A percentile compares a stretch with the other conserved stretches of the same genome.
Conservation (phyloP, 1,140 invertebrate genomes). For the Pararge aegeria region DNA sequence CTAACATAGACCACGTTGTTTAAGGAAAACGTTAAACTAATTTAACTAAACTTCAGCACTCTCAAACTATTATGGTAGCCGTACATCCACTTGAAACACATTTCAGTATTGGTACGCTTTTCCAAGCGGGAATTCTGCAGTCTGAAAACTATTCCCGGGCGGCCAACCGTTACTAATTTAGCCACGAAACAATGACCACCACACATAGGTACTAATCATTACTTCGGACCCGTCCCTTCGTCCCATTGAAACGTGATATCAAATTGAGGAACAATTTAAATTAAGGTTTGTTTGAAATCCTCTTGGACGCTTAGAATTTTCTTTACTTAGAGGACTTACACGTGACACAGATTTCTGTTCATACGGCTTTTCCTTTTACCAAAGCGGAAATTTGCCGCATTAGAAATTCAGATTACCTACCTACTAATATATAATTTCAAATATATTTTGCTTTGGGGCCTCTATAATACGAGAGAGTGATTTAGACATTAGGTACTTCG, state of each 20-base stretch:
- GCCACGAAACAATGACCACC: conserved; percentile 26
- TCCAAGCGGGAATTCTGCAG: conserved; percentile 29
- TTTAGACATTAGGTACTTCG: no score
- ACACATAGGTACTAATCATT: conserved; percentile 27
- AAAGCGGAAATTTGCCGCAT: no score
- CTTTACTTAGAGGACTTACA: no score
- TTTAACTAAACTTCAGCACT: not conserved
- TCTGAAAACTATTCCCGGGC: conserved; percentile 42
- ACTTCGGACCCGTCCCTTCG: conserved; percentile 19
- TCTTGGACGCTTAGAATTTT: not conserved
- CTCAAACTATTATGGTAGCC: not conserved
- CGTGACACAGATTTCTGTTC: no score
- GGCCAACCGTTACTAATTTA: conserved; percentile 36
- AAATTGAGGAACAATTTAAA: conserved; percentile 23
- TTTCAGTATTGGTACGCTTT: conserved; percentile 17
- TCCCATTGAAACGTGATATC: conserved; percentile 19
- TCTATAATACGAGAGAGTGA: no score
- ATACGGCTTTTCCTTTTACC: no score
- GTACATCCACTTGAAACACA: conserved; percentile 6
- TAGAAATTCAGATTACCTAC: no score
- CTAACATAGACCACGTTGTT: not conserved
- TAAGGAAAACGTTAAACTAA: conserved; percentile 4
- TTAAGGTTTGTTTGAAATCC: conserved; percentile 6
- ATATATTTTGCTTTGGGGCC: no score
- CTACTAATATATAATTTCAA: no score